These are phyloP conservation scores for Brachionus manjavacas DNA, from an alignment of 1,140 invertebrate genomes.

Conservation along the genomic window DNA sequence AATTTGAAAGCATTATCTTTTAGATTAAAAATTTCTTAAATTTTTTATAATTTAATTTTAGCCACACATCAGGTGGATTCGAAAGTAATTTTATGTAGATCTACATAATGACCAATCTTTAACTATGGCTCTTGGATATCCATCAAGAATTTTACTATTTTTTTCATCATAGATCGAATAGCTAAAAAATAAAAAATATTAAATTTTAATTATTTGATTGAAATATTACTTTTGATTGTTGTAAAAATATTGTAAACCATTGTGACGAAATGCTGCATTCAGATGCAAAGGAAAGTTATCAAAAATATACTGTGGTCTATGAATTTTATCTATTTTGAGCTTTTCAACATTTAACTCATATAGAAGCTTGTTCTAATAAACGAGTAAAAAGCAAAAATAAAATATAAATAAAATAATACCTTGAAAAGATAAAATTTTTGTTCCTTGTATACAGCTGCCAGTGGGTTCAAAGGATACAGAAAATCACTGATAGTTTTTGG, in stretches of 20 bases:
- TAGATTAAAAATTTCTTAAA: background rate
- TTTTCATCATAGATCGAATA: background rate
- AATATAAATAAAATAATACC: background rate
- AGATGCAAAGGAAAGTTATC: background rate
- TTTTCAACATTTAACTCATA: slow-evolving; percentile 1
- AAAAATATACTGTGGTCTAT: background rate
- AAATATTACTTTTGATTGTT: background rate
- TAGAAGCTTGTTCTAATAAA: background rate
- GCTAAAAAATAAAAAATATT: background rate
- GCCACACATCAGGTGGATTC: background rate
- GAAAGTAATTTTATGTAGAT: background rate
- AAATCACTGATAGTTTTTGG: background rate
- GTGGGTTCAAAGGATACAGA: background rate
- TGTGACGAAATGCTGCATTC: background rate
- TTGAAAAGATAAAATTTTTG: background rate
- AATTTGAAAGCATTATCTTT: background rate
- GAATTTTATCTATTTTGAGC: background rate
- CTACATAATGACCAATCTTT: background rate
- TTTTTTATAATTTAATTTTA: background rate
- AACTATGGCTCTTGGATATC: background rate
- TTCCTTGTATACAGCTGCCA: background rate
- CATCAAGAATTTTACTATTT: background rate
- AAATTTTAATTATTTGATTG: too few species aligned
- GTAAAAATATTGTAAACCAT: background rate
- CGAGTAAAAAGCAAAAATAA: background rate